Base-by-base conservation (phyloP, 2,113 vertebrate species). In the Machaerirhynchus nigripectus region DNA sequence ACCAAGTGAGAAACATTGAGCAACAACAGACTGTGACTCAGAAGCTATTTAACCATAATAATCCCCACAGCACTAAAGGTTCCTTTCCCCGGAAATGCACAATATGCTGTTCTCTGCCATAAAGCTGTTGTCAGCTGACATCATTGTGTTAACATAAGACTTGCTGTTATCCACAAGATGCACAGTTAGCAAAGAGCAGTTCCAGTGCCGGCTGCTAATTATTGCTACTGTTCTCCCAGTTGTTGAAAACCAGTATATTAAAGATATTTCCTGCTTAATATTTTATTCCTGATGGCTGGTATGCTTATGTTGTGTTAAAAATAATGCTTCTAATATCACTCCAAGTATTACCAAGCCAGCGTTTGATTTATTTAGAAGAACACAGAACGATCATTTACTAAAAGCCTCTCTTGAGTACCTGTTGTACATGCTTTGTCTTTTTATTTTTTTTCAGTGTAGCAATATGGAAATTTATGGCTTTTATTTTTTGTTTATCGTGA, bases 31-130 rank as follows among this genome's bases (percentile, higher is more conserved):
- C 35, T 37, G 65, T 95, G 89, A 93, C 78, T 96, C 82, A 78
- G 84, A 86, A 86, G 71, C 78, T 81, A 61, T 91, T 95, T 92
- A 93, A 83, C 70, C 37, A 88, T 82, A 90, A 60, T 68, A 84
- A 88, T 91, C 42, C 65, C 35, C 8, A 42, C 20, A 59, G 65
- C 63, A 82, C 52, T 90, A 44, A 77, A 89, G 64, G 80, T 82
- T 84, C 76, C 33, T 81, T 71, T 95, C 56, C 57, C 44, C 93
- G 87, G 88, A 74, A 96, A 92, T 39, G 64, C 65, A 64, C 61
- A 81, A 59, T 78, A 68, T 78, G 91, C 86, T 94, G 30, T 70
- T 86, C 76, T 88, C 53, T 78, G 89, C 90, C 94, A 9, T 75
- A 70, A 90, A 93, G 37, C 53, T 96, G 84, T 71, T 1, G 4